Base-by-base conservation (phyloP, 2,888 invertebrate species). In the Emmelina monodactyla region DNA sequence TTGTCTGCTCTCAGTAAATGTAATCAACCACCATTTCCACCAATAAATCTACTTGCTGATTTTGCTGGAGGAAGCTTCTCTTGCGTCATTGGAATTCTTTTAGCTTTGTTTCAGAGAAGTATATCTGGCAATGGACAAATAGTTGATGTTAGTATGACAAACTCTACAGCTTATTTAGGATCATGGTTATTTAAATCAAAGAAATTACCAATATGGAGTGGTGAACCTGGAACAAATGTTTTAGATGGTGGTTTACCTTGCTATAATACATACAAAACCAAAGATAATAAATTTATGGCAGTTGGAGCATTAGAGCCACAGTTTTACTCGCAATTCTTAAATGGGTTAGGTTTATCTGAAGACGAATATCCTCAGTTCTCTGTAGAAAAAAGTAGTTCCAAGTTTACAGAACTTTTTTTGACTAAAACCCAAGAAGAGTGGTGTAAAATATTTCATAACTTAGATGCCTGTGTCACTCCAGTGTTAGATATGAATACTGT, bases 251-350 rank as follows among this genome's bases (percentile, higher is more conserved):
- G 97, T 2, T 69, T 85, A 16, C 91, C 91, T 55, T 95, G 87
- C 67, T 98, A 98, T 65, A 87, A 90, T 42, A 91, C 91, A 0
- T 97, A 96, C 57, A 83, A 89, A 79, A 97, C 97, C 0, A 90
- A 91, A 69, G 99, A 99, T 78, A 88, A 85, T 0, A 89, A 92
- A 62, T 96, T 85, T 64, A 90, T 99, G 88, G 89, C 96, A 5
- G 94, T 98, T n/a, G 99, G 94, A 15, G 89, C 97, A 1, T 42
- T 99, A 31, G 99, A 99, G 62, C 91, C 92, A 1, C 87, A 95
- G 62, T 99, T 99, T 72, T 97, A 94, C 67, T 56, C 70, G 1
- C 61, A 83, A 31, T 76, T 99, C 9, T 62, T 96, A n/a, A 65
- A 87, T 51, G 89, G 86, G 10, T 71, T 94, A 31, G 72, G 81